These are phyloP conservation scores for Danio jaintianensis DNA, from an alignment of 2,797 vertebrate species.

Conservation along the genomic window DNA sequence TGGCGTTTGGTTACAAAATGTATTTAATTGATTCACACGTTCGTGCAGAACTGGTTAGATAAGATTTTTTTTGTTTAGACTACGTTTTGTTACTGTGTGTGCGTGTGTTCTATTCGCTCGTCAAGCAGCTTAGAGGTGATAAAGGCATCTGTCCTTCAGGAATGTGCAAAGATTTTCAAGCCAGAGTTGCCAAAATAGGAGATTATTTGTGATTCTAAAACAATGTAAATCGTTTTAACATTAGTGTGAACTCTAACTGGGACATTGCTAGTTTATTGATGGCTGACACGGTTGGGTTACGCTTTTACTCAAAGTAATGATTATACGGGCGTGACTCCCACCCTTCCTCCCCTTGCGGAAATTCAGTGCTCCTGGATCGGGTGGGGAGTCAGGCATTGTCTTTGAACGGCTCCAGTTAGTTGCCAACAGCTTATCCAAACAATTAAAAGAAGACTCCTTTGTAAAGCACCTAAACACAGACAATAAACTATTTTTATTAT, in stretches of 20 bases:
- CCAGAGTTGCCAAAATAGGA: not conserved
- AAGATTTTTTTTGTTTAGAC: too few relatives aligned
- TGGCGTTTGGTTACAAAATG: not conserved
- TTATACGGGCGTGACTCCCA: constrained; percentile 27
- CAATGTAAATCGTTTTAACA: not conserved
- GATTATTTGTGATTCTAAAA: not conserved
- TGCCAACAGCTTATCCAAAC: constrained; percentile 51
- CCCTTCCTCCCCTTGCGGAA: constrained; percentile 36
- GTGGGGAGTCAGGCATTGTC: constrained; percentile 43
- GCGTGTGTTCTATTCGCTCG: too few relatives aligned
- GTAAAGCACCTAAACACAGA: not conserved
- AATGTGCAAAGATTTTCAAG: constrained; percentile 7
- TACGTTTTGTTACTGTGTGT: too few relatives aligned
- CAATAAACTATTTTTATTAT: not conserved
- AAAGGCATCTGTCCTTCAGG: not conserved
- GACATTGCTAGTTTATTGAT: not conserved
- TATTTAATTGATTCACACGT: not conserved
- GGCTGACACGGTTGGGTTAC: constrained; percentile 42
- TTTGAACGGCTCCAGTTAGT: constrained; percentile 62
- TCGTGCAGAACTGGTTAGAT: not conserved
- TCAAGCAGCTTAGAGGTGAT: not conserved
- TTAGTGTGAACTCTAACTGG: not conserved
- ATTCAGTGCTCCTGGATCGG: constrained; percentile 12
- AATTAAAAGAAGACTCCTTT: not conserved
- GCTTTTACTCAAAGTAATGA: constrained; percentile 54